A percentile compares a stretch with the other conserved stretches of the same genome.
These are phyloP conservation scores for Gibbula magus DNA, from an alignment of 2,888 invertebrate genomes.

Conservation along the genomic window DNA sequence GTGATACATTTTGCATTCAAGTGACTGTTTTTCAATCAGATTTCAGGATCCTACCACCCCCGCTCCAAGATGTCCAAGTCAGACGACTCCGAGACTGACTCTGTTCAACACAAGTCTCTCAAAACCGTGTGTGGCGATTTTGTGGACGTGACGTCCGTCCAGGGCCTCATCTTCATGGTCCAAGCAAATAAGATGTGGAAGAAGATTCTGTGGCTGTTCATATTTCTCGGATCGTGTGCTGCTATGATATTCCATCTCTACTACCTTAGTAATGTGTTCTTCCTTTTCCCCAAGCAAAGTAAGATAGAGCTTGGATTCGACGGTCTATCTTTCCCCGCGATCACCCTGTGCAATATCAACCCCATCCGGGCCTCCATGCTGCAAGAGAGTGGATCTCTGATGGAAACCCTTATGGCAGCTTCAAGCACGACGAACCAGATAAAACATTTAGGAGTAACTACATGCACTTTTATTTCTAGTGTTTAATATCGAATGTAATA, in stretches of 20 bases:
- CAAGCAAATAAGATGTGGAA: background rate
- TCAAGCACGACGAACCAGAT: background rate
- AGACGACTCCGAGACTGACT: background rate
- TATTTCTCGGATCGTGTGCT: background rate
- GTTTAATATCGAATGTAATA: too few species aligned
- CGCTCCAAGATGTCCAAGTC: background rate
- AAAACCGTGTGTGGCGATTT: background rate
- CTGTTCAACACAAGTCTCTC: background rate
- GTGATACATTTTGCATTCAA: too few species aligned
- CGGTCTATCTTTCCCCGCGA: constrained; percentile 10
- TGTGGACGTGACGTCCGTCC: constrained; percentile 20
- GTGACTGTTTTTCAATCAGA: background rate
- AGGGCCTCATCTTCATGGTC: constrained; percentile 10
- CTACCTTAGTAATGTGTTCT: constrained; percentile 4
- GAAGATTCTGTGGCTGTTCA: background rate
- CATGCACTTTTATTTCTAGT: too few species aligned
- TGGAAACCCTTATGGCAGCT: background rate
- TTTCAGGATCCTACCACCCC: background rate
- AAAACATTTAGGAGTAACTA: background rate
- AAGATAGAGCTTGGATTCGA: constrained; percentile 16
- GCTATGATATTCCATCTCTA: constrained; percentile 21
- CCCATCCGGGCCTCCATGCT: background rate
- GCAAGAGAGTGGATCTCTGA: background rate
- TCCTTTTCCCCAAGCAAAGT: constrained; percentile 2
- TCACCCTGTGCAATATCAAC: constrained; percentile 27